Percentiles rank a stretch among this genome's conserved stretches.
Conservation (phyloP, 1,140 invertebrate species). For the Drosophila guanche region DNA sequence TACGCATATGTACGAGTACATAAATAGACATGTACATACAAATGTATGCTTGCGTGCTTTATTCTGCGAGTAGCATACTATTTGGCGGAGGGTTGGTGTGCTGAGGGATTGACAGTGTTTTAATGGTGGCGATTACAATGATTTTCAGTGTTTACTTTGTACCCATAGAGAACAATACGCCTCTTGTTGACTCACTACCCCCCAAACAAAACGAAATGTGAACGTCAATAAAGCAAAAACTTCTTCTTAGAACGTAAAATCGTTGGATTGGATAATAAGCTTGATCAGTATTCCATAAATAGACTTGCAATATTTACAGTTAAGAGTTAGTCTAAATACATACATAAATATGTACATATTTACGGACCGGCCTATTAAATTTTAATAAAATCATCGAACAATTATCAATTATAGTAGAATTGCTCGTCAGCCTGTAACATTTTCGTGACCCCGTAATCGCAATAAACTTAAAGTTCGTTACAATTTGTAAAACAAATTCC, state of each 20-base stretch:
- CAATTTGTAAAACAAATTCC: too few species aligned
- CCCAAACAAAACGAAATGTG: neutral
- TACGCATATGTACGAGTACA: too few species aligned
- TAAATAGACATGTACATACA: too few species aligned
- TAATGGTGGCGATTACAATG: conserved; percentile 63
- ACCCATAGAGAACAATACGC: conserved; percentile 51
- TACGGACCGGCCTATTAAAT: too few species aligned
- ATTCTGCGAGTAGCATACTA: conserved; percentile 9
- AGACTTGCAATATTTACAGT: neutral
- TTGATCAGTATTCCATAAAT: conserved; percentile 7
- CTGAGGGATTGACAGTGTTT: conserved; percentile 57
- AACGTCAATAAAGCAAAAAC: conserved; percentile 23
- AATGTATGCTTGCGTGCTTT: too few species aligned
- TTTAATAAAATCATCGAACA: too few species aligned
- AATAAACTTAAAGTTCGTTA: too few species aligned
- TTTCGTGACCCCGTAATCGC: too few species aligned
- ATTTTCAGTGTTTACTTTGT: conserved; percentile 42
- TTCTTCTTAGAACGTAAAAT: neutral
- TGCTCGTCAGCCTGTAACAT: too few species aligned
- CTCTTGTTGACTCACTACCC: conserved; percentile 28
- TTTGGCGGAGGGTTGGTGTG: conserved; percentile 36
- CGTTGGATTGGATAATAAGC: conserved; percentile 13
- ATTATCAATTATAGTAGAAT: too few species aligned
- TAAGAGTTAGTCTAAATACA: conserved; percentile 1
- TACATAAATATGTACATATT: neutral